These are phyloP conservation scores for Pachydiplax longipennis DNA, from an alignment of 2,888 invertebrate species.

Conservation along the genomic window DNA sequence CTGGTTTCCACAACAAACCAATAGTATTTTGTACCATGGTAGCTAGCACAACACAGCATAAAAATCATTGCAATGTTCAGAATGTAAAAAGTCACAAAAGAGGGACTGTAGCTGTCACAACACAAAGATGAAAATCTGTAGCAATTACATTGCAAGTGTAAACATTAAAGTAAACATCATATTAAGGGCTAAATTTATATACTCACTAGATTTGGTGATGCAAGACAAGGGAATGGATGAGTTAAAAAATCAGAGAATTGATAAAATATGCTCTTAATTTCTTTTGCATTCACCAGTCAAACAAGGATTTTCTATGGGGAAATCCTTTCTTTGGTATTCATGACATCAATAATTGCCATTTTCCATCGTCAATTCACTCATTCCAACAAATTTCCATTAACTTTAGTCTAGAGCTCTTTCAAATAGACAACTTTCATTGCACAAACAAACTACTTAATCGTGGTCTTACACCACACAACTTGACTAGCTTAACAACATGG, in stretches of 20 bases:
- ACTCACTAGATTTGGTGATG: neutral
- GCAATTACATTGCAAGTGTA: neutral
- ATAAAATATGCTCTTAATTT: constrained; percentile 9
- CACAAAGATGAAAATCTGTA: neutral
- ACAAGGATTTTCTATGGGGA: neutral
- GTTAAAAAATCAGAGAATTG: neutral
- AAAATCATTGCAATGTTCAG: neutral
- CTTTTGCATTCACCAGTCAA: neutral
- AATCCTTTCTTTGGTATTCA: neutral
- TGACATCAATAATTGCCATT: neutral
- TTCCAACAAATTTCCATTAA: neutral
- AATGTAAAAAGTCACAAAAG: neutral
- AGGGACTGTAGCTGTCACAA: neutral
- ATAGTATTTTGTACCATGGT: neutral
- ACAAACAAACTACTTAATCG: neutral
- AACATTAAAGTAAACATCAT: neutral
- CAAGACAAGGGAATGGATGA: neutral
- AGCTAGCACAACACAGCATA: neutral
- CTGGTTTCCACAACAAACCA: too few relatives aligned
- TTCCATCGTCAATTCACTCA: neutral
- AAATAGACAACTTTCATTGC: neutral
- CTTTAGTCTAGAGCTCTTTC: neutral
- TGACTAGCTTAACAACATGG: constrained; percentile 11
- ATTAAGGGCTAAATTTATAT: neutral
- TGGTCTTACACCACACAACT: neutral